A percentile compares a stretch with the other conserved stretches of the same genome.
These are phyloP conservation scores for Heteropelma amictum DNA, from an alignment of 2,888 invertebrate species.

Conservation along the genomic window DNA sequence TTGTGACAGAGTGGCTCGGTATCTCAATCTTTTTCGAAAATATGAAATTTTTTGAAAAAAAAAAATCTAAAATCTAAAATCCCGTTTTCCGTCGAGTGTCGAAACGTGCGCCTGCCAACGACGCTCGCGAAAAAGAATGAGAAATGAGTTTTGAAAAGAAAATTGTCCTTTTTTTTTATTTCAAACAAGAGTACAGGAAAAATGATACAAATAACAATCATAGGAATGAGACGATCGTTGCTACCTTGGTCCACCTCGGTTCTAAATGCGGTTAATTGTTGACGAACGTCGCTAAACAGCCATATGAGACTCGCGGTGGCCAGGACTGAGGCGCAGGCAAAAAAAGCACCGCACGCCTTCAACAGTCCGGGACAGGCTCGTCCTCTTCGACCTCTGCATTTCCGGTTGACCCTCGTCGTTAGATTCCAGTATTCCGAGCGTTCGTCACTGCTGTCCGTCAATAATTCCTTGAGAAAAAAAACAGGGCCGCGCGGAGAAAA, in stretches of 20 bases:
- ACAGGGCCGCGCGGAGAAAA: no score
- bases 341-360: slow-evolving; percentile 81
- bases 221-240: slow-evolving; percentile 22
- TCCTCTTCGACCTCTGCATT: slow-evolving; percentile 69
- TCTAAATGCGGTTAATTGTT: slow-evolving; percentile 83
- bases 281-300: slow-evolving; percentile 84
- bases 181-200: neutral
- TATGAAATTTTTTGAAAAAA: neutral
- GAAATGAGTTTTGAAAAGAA: neutral
- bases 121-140: neutral
- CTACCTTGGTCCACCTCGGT: slow-evolving; percentile 84
- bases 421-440: slow-evolving; percentile 79
- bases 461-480: slow-evolving; percentile 79
- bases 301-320: slow-evolving; percentile 84
- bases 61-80: neutral
- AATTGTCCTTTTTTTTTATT: neutral
- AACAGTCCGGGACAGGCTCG: slow-evolving; percentile 79
- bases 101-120: no score
- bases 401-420: slow-evolving; percentile 68
- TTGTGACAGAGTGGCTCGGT: no score
- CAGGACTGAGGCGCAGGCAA: slow-evolving; percentile 82
- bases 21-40: neutral
- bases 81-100: no score
- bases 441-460: slow-evolving; percentile 83
- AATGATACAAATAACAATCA: neutral